Evolutionary conservation across 2,888 invertebrate genomes (phyloP), one percentile per base, ranked within the genome.

Genomic region (Reticulitermes lucifugus): DNA sequence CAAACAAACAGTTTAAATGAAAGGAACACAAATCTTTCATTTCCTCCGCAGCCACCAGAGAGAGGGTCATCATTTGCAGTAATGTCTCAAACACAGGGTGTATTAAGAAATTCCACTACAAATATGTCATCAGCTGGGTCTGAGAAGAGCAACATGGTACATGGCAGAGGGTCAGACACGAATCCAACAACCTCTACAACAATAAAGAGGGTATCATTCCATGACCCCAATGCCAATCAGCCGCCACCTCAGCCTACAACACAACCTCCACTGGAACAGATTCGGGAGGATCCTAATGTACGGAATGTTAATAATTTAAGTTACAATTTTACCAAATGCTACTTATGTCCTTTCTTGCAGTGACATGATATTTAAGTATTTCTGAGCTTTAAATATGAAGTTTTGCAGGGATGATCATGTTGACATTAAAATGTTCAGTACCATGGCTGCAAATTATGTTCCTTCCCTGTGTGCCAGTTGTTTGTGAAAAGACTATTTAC

Each of bases 11-110:
- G 55, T 59, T 55, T 77, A n/a, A 81, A 59, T 71, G 85, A 81
- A 10, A 43, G 73, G 43, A 21, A 55, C 55, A 41, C 59, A 18
- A 83, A 83, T 43, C n/a, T 43, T 70, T 12, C 51, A 21, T 14
- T 41, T 25, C 85, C 89, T 22, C 91, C 96, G 0, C 92, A 93
- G 7, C 97, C 97, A 41, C 98, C 98, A 4, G 96, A 97, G 90
- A 94, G 98, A 87, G 97, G 96, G 85, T 97, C 97, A 46, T 97
- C 97, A 73, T 98, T 96, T 90, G 94, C 96, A 6, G 94, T 96
- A 51, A 96, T 97, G 96, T 95, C 94, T 14, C 96, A 95, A 89
- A 84, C 86, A 21, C 91, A 93, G 90, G 91, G 92, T 89, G 92
- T 91, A 87, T 88, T 92, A 88, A 88, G 91, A 84, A 86, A 88